Evolutionary conservation across 2,113 vertebrate species (phyloP), one percentile per base, ranked within the genome.

Genomic region (Casuarius casuarius): DNA sequence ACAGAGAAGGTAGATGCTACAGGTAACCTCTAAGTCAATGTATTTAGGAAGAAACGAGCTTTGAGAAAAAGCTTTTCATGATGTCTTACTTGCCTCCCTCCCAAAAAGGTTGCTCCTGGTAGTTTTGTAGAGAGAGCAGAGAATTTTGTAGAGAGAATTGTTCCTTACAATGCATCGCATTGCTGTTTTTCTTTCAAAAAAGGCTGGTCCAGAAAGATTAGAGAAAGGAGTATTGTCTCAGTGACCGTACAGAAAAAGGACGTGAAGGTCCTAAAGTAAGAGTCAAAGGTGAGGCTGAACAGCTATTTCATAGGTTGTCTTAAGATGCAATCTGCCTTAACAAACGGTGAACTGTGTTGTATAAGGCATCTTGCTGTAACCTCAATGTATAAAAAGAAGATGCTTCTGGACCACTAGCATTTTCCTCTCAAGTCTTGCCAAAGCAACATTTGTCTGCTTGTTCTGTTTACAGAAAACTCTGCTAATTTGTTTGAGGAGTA

Each of bases 371-470:
- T 85, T 31, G 42, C 51, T 46, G 10, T 48, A 58, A 58, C 21
- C 22, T 82, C 79, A 61, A 40, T 40, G 58, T 38, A 58, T 31
- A 61, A 84, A 48, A 76, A 76, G 85, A 95, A 73, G 72, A 65
- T 40, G 48, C 31, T 96, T 89, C 89, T 78, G 52, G 63, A 86
- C 81, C 54, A 35, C 73, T 70, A 77, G 61, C 16, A 66, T 66
- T 66, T 91, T 35, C 73, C 31, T 68, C 63, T 56, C 48, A 76
- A n/a, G 56, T 61, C 42, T 20, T 67, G 81, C 72, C 63, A 51
- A 95, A 88, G 62, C 49, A 96, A 42, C 77, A 92, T 81, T 94
- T 97, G 87, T 48, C 49, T 88, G 79, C 48, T 74, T 91, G 16
- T 94, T 63, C 26, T 92, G 81, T 88, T 80, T 89, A 87, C 61